Percentiles rank a stretch among this genome's conserved stretches.
Conservation (phyloP, 2,797 vertebrate species). For the Tokudaia tokunoshimensis region DNA sequence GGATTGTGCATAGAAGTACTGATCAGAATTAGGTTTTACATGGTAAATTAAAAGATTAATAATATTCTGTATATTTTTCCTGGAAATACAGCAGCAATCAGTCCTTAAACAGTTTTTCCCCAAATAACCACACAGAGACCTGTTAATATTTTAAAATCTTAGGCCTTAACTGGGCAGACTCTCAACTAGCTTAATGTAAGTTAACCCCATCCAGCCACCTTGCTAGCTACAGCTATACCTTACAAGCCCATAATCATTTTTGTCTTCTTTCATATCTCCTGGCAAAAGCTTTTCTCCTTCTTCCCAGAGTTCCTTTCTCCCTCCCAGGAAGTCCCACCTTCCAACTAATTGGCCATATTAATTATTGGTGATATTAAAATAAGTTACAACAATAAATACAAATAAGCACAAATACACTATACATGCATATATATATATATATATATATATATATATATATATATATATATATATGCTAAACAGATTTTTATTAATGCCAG, state of each 20-base stretch:
- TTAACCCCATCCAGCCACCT: neutral
- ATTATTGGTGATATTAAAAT: no score
- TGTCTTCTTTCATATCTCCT: neutral
- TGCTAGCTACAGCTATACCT: neutral
- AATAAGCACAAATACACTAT: no score
- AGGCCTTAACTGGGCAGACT: neutral
- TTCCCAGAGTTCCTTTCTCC: neutral
- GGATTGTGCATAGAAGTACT: constrained; percentile 96
- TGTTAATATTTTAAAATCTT: neutral
- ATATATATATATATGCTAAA: no score
- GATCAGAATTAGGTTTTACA: constrained; percentile 83
- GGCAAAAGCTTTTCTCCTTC: neutral
- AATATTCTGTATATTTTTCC: neutral
- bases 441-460: no score
- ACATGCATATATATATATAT: no score
- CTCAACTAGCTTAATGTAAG: neutral
- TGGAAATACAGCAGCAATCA: neutral
- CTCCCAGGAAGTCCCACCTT: neutral
- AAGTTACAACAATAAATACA: no score
- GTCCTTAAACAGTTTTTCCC: neutral
- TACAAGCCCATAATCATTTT: neutral
- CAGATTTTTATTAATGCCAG: neutral
- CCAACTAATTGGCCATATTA: neutral
- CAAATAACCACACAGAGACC: neutral
- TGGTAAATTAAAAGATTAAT: neutral